Evolutionary conservation across 2,113 vertebrate genomes (phyloP).

Genomic region (Scolopax mira): DNA sequence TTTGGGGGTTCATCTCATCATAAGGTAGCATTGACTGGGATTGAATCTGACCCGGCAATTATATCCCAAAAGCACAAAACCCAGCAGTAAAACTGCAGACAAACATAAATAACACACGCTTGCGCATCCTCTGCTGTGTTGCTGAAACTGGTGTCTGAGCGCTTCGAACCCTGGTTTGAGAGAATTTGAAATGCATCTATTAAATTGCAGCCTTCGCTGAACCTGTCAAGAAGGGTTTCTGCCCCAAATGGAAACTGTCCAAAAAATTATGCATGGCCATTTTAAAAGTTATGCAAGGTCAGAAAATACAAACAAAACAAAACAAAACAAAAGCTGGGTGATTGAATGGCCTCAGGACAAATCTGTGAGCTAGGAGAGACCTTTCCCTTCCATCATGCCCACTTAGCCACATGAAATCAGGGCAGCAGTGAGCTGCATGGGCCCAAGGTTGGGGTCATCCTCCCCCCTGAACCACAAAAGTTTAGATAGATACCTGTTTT

Average conservation of each 20-base stretch:
- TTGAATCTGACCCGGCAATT: neutral
- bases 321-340: neutral
- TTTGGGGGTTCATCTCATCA: neutral
- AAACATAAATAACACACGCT: neutral
- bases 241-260: conserved; percentile 49
- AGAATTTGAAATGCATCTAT: conserved; percentile 2
- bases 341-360: neutral
- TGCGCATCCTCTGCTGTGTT: neutral
- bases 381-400: neutral
- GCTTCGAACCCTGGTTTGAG: neutral
- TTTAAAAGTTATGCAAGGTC: conserved; percentile 54
- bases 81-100: neutral
- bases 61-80: neutral
- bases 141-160: neutral
- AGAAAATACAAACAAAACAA: conserved; percentile 43
- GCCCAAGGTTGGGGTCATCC: neutral
- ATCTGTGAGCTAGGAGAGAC: neutral
- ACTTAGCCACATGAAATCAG: neutral
- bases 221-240: conserved; percentile 51
- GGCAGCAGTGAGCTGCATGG: rapidly evolving
- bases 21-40: neutral
- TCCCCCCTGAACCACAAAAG: neutral
- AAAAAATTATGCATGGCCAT: conserved; percentile 53
- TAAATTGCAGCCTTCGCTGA: conserved; percentile 44
- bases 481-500: neutral